Evolutionary conservation across 2,797 vertebrate species (phyloP), one percentile per base, ranked within the genome.

Genomic region (Champsocephalus esox): DNA sequence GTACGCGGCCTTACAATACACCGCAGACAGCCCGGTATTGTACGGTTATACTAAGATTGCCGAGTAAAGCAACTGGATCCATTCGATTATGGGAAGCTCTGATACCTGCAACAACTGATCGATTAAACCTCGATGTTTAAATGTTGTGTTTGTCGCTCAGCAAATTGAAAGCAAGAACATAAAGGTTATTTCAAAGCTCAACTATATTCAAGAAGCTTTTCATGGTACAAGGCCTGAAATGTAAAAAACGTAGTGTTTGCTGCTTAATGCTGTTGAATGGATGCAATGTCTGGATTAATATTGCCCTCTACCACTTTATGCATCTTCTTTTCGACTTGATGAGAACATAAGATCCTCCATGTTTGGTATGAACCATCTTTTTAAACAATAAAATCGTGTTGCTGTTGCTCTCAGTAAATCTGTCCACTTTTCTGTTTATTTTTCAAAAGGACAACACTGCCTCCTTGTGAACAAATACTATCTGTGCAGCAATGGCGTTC

Each of bases 21-120:
- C 34, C 34, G 3, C 0, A 66, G 13, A 0, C 12, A 13, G 1
- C 8, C 8, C 0, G 0, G 7, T 3, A 0, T 46, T 73, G 0
- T 52, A 80, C 7, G 49, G 9, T 19, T 96, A 94, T 32, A 81
- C 87, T 0, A 85, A 85, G 44, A 88, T 95, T 43, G 57, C 84
- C 1, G 44, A 84, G 1, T 84, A 91, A 0, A 65, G 60, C 45
- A 0, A 11, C 2, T 95, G 94, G 94, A 94, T 96, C 51, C 0
- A 83, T 43, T 2, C 0, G 0, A 67, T 51, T 0, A 61, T 80
- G n/a, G 1, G 61, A 52, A 46, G 21, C 7, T 4, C 1, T 17
- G 9, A 52, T 12, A 8, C 3, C 14, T 17, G 34, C 13, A 1
- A 38, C 4, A 28, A 4, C 2, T 41, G 16, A 34, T 21, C 48